phyloP scores from a whole-genome alignment of 1,140 invertebrate species.

The Argopecten irradians region DNA sequence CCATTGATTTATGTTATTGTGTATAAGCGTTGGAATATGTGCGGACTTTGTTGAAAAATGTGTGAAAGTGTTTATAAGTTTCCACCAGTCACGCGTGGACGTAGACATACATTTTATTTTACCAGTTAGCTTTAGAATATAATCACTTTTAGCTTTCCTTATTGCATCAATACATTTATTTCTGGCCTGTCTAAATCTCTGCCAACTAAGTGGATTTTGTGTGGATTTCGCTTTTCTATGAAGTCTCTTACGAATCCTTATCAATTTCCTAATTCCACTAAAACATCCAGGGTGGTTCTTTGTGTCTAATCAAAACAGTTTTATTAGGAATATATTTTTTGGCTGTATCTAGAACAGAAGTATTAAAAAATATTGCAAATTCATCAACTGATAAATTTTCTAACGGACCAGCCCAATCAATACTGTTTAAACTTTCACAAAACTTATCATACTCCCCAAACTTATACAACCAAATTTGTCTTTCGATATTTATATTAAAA shows the following conservation, averaged over 20 bases:
- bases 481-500: too few relatives aligned
- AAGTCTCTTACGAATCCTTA: background rate
- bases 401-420: background rate
- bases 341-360: background rate
- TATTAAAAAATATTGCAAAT: slow-evolving; percentile 19
- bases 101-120: slow-evolving; percentile 16
- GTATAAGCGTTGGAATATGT: background rate
- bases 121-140: background rate
- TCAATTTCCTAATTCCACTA: background rate
- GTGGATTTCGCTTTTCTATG: background rate
- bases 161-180: background rate
- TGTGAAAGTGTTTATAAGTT: background rate
- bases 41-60: background rate
- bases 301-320: background rate
- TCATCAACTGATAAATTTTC: slow-evolving; percentile 13
- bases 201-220: background rate
- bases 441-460: too few relatives aligned
- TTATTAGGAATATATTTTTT: slow-evolving; percentile 24
- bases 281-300: background rate
- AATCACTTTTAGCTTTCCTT: background rate
- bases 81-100: background rate
- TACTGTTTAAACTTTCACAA: background rate
- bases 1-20: background rate
- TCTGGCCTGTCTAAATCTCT: background rate
- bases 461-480: too few relatives aligned